phyloP scores from a whole-genome alignment of 2,797 vertebrate species.

The Lophotriccus pileatus region DNA sequence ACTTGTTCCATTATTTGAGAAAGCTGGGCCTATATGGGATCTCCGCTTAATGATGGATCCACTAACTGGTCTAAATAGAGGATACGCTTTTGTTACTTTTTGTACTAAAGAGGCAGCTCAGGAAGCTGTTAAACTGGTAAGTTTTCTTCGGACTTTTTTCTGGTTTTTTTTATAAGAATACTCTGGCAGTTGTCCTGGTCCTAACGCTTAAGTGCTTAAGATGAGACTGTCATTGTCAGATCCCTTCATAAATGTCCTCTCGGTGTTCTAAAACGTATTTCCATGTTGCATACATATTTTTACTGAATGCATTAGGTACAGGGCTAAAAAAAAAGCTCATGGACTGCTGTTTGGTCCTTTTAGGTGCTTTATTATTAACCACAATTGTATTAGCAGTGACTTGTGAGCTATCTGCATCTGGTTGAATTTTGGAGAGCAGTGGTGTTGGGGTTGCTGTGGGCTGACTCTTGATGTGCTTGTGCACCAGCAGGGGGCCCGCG shows the following conservation, averaged over 20 bases:
- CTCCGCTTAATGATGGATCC: conserved; percentile 99
- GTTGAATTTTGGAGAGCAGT: neutral
- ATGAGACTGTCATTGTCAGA: neutral
- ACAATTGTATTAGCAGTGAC: neutral
- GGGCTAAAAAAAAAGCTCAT: too few species aligned
- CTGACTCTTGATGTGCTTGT: neutral
- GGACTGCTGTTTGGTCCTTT: neutral
- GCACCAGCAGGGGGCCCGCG: neutral
- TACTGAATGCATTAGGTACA: neutral
- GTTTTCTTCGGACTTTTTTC: conserved; percentile 9
- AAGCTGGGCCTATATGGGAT: conserved; percentile 98
- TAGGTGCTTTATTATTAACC: neutral
- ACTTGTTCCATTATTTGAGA: conserved; percentile 97
- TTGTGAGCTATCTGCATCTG: neutral
- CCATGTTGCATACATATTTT: neutral
- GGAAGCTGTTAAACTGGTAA: conserved; percentile 97
- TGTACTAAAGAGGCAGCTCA: conserved; percentile 99
- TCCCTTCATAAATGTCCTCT: neutral
- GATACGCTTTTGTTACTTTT: conserved; percentile 99
- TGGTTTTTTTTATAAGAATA: conserved; percentile 32
- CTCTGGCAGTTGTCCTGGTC: neutral
- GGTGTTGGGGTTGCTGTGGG: neutral
- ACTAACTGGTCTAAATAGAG: conserved; percentile 95
- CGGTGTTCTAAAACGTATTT: neutral
- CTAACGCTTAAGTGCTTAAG: neutral